A percentile compares a stretch with the other conserved stretches of the same genome.
Conservation (phyloP, 2,113 vertebrate species). For the Dendropsophus ebraccatus region DNA sequence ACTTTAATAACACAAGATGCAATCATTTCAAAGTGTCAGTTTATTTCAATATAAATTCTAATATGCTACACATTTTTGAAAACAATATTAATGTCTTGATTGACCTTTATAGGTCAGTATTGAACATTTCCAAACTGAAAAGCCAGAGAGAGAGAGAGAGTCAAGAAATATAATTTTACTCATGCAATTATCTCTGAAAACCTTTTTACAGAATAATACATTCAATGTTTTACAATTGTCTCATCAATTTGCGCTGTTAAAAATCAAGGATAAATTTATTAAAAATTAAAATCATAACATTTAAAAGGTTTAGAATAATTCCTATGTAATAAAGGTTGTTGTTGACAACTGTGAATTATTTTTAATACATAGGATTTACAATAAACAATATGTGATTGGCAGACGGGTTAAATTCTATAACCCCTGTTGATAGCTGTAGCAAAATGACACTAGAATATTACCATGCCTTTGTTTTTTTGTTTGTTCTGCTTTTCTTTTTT, state of each 20-base stretch:
- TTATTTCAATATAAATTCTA: slow-evolving; percentile 49
- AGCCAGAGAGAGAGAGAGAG: slow-evolving; percentile 3
- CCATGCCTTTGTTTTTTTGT: background rate
- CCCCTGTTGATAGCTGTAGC: background rate
- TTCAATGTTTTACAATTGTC: background rate
- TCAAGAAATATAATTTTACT: slow-evolving; percentile 32
- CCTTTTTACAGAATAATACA: background rate
- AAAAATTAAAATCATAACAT: background rate
- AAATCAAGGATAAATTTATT: background rate
- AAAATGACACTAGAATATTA: background rate
- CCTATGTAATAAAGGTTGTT: no score
- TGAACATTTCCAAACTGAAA: background rate
- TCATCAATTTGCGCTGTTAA: background rate
- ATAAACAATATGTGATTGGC: no score
- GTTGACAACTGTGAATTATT: no score
- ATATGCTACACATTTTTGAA: slow-evolving; percentile 57
- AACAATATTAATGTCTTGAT: slow-evolving; percentile 60
- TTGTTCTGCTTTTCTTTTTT: background rate
- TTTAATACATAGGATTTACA: no score
- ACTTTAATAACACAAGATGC: background rate
- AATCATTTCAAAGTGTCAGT: slow-evolving; percentile 61
- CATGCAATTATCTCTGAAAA: slow-evolving; percentile 13
- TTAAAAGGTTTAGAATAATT: background rate
- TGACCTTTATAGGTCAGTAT: slow-evolving; percentile 39
- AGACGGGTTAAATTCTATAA: background rate